Percentiles rank a stretch among this genome's conserved stretches.
These are phyloP conservation scores for Anableps anableps DNA, from an alignment of 2,797 vertebrate species.

Conservation along the genomic window DNA sequence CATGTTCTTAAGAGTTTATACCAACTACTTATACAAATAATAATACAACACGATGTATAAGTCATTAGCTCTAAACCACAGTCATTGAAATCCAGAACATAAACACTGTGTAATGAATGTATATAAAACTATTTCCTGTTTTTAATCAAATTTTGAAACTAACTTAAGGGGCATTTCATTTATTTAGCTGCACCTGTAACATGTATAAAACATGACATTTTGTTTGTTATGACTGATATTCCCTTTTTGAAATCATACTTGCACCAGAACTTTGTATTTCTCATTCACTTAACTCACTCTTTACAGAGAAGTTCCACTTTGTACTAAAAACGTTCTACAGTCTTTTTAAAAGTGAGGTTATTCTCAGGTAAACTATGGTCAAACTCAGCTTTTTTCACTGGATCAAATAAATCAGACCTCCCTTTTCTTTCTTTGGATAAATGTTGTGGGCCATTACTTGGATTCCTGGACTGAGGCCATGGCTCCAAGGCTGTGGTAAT, in stretches of 20 bases:
- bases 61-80: not conserved
- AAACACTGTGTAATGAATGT: not conserved
- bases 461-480: slow-evolving; percentile 65
- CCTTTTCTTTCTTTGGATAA: slow-evolving; percentile 46
- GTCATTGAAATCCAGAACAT: not conserved
- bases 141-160: not conserved
- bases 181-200: not conserved
- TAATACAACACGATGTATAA: too few species aligned
- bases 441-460: slow-evolving; percentile 54
- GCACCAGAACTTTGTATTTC: slow-evolving; percentile 11
- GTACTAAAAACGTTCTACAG: not conserved
- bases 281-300: not conserved
- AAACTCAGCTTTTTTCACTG: slow-evolving; percentile 27
- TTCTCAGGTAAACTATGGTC: slow-evolving; percentile 18
- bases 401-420: slow-evolving; percentile 34
- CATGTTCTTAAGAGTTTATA: not conserved
- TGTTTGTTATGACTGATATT: not conserved
- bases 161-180: not conserved
- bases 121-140: not conserved
- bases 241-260: not conserved
- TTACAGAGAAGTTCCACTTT: slow-evolving; percentile 3
- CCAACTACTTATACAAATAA: not conserved
- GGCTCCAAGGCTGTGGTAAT: slow-evolving; percentile 41
- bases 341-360: not conserved
- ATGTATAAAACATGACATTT: not conserved